Evolutionary conservation across 2,888 invertebrate genomes (phyloP).

Genomic region (Cactoblastis cactorum): DNA sequence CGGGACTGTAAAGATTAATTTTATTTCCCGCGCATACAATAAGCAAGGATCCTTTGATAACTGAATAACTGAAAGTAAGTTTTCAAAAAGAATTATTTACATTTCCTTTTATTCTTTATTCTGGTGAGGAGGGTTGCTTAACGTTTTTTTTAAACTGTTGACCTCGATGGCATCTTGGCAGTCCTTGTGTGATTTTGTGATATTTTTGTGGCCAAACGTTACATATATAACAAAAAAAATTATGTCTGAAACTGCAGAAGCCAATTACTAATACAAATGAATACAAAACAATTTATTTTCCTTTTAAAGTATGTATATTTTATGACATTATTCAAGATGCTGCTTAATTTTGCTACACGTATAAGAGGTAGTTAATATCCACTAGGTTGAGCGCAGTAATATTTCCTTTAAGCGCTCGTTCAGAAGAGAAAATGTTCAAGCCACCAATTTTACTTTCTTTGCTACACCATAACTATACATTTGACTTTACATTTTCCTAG

Average conservation of each 20-base stretch:
- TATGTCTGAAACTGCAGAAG: no score
- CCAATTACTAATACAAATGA: no score
- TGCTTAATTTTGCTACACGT: background rate
- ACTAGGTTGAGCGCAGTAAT: conserved; percentile 12
- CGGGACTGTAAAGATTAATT: conserved; percentile 24
- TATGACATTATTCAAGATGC: no score
- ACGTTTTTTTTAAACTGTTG: background rate
- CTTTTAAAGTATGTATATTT: no score
- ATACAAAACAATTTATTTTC: no score
- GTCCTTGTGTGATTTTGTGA: no score
- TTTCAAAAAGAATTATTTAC: background rate
- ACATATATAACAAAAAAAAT: no score
- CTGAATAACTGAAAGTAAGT: background rate
- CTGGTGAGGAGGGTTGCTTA: background rate
- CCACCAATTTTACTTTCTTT: background rate
- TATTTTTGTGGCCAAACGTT: no score
- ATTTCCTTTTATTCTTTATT: background rate
- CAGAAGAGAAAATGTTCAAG: background rate
- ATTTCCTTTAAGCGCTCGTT: conserved; percentile 2
- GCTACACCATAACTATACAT: background rate
- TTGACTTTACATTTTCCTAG: no score
- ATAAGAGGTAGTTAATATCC: conserved; percentile 20
- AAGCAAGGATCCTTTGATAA: background rate
- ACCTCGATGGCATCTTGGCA: no score
- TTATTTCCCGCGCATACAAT: conserved; percentile 12